phyloP scores from a whole-genome alignment of 1,140 invertebrate genomes.

The Drosophila lini region DNA sequence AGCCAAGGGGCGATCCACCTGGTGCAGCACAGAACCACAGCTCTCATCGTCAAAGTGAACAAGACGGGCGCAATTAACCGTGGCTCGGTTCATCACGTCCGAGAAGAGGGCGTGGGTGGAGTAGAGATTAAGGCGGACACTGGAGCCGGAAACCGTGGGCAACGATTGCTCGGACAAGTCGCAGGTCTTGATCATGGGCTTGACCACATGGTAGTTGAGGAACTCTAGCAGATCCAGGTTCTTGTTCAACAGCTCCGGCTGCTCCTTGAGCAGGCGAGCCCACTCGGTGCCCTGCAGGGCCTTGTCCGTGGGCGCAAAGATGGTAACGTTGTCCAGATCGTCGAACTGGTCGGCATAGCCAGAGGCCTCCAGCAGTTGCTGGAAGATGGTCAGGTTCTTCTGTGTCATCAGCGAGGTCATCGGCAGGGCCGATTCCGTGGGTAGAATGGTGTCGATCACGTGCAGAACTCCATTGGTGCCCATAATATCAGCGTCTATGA shows the following conservation, averaged over 20 bases:
- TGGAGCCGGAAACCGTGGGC: slow-evolving; percentile 84
- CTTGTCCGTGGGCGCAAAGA: slow-evolving; percentile 88
- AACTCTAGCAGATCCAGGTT: slow-evolving; percentile 85
- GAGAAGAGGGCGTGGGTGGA: slow-evolving; percentile 86
- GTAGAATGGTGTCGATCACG: slow-evolving; percentile 88
- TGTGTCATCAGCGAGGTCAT: slow-evolving; percentile 84
- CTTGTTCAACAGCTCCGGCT: slow-evolving; percentile 78
- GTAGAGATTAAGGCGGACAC: slow-evolving; percentile 86
- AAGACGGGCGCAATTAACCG: slow-evolving; percentile 88
- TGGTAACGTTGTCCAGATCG: slow-evolving; percentile 86
- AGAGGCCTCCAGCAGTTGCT: slow-evolving; percentile 85
- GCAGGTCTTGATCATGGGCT: slow-evolving; percentile 85
- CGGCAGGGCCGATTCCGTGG: slow-evolving; percentile 86
- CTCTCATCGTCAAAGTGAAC: slow-evolving; percentile 87
- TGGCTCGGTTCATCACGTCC: slow-evolving; percentile 85
- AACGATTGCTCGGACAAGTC: slow-evolving; percentile 86
- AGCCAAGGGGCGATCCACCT: slow-evolving; percentile 86
- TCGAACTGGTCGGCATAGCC: slow-evolving; percentile 86
- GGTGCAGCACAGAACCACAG: slow-evolving; percentile 87
- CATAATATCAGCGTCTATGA: slow-evolving; percentile 85
- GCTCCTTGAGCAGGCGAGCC: slow-evolving; percentile 81
- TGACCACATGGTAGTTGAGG: slow-evolving; percentile 86
- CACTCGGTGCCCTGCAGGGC: slow-evolving; percentile 85
- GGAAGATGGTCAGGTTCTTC: slow-evolving; percentile 85
- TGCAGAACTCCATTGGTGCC: slow-evolving; percentile 90